These are phyloP conservation scores for Vanessa tameamea DNA, from an alignment of 1,140 invertebrate species.

Conservation along the genomic window DNA sequence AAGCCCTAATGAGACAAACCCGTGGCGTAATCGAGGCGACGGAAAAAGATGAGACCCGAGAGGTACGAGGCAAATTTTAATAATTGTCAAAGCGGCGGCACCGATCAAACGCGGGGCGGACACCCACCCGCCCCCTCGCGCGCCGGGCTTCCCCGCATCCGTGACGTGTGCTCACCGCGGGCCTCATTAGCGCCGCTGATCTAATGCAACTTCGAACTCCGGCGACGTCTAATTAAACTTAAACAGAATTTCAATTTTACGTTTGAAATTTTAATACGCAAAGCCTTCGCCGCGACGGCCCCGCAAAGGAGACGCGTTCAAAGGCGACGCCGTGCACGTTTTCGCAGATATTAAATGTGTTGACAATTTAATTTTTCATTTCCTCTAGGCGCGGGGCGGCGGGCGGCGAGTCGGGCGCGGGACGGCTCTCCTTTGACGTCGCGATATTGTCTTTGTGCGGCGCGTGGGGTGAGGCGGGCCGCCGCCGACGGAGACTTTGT, in stretches of 20 bases:
- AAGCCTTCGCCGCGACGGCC: constrained; percentile 63
- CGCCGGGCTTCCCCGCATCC: constrained; percentile 41
- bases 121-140: constrained; percentile 35
- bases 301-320: constrained; percentile 72
- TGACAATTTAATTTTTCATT: constrained; percentile 81
- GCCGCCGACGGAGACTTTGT: constrained; percentile 76
- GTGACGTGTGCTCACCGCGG: constrained; percentile 70
- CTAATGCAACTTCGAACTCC: constrained; percentile 75
- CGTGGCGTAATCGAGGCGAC: constrained; percentile 79
- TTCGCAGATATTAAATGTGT: constrained; percentile 81
- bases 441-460: constrained; percentile 80
- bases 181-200: constrained; percentile 74
- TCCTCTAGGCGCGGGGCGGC: constrained; percentile 70
- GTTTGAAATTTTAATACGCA: constrained; percentile 77
- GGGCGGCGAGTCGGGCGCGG: constrained; percentile 55
- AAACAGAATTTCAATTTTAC: constrained; percentile 78
- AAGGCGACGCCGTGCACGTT: constrained; percentile 77
- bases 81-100: constrained; percentile 80
- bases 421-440: constrained; percentile 77
- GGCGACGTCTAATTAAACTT: constrained; percentile 76
- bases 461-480: constrained; percentile 71
- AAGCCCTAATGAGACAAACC: constrained; percentile 80
- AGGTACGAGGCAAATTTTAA: constrained; percentile 80
- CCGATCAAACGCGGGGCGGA: constrained; percentile 72
- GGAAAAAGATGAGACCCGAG: constrained; percentile 79